These are phyloP conservation scores for Orcinus orca DNA, from an alignment of 2,113 vertebrate genomes.

Conservation along the genomic window DNA sequence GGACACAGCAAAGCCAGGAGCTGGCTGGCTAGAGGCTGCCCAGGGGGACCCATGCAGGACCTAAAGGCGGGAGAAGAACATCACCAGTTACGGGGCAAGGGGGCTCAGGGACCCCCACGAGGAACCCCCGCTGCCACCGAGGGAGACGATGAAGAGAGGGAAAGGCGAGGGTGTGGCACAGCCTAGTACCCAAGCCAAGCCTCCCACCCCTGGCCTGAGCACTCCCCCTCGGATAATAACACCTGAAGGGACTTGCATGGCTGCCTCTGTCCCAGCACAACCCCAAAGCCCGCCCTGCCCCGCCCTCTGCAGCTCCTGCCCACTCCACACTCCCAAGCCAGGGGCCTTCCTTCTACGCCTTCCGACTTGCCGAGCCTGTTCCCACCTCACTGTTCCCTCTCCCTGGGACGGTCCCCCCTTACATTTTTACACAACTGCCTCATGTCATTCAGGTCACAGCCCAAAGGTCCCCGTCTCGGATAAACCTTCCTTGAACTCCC, in stretches of 20 bases:
- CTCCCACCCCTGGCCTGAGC: background rate
- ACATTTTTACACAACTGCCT: background rate
- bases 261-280: background rate
- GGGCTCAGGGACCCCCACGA: background rate
- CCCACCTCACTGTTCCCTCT: background rate
- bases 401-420: background rate
- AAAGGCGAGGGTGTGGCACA: background rate
- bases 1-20: background rate
- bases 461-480: background rate
- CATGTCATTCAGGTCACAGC: background rate
- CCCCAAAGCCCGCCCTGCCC: background rate
- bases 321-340: background rate
- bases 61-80: background rate
- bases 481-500: background rate
- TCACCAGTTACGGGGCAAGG: background rate
- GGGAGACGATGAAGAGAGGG: background rate
- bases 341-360: background rate
- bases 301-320: fast-evolving
- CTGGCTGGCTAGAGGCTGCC: background rate
- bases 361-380: background rate
- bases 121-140: background rate
- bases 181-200: background rate
- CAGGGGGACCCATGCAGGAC: background rate
- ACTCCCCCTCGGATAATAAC: background rate
- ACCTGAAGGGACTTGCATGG: fast-evolving